These are phyloP conservation scores for Nyctalus aviator DNA, from an alignment of 2,797 vertebrate genomes.

Conservation along the genomic window DNA sequence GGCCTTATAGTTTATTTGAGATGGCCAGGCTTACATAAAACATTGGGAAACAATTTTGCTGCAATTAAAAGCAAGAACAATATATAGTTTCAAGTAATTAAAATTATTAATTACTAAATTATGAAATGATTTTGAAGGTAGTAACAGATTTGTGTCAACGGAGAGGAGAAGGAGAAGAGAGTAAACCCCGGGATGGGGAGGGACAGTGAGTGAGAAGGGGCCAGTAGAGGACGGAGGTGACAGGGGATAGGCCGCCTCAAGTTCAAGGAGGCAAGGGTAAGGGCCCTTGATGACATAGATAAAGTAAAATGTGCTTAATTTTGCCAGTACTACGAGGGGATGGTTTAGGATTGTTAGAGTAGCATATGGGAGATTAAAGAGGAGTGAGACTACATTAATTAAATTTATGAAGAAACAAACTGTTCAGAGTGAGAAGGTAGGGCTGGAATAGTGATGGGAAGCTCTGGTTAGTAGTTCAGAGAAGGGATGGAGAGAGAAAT, in stretches of 20 bases:
- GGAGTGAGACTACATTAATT: not conserved
- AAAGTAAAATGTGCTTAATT: not conserved
- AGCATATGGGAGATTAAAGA: not conserved
- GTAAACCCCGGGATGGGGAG: not conserved
- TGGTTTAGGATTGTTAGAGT: not conserved
- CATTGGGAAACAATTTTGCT: not conserved
- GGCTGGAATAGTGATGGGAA: not conserved
- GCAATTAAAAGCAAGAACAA: constrained; percentile 9
- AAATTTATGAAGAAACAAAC: not conserved
- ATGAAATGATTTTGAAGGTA: not conserved
- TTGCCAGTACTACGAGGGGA: not conserved
- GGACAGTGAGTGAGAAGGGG: not conserved
- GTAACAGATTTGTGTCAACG: not conserved
- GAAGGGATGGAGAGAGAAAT: not conserved
- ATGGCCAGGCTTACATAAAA: not conserved
- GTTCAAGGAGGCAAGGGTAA: not conserved
- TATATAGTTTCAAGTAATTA: not conserved
- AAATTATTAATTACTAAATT: not conserved
- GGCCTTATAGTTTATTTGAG: not conserved
- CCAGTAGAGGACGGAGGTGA: not conserved
- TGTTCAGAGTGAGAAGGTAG: not conserved
- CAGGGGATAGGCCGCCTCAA: no score
- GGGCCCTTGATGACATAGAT: not conserved
- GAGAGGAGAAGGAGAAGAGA: not conserved
- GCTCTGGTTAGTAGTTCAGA: not conserved